phyloP scores from a whole-genome alignment of 2,888 invertebrate genomes.

The Limnephilus auricula region DNA sequence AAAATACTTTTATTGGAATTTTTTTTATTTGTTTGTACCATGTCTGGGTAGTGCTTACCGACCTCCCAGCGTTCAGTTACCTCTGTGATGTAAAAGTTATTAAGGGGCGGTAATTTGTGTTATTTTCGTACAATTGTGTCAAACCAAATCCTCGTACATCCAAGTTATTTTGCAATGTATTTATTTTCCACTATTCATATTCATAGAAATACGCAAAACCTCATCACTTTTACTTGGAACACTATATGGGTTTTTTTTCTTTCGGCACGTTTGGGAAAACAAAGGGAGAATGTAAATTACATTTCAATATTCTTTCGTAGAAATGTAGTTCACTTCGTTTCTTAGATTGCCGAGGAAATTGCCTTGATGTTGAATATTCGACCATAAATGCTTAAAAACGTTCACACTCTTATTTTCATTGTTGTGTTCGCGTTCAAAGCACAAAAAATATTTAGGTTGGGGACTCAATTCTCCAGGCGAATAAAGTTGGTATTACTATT shows the following conservation, averaged over 20 bases:
- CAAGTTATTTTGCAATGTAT: neutral
- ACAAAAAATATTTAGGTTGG: neutral
- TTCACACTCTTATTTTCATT: neutral
- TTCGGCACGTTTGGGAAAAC: constrained; percentile 30
- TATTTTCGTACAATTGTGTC: neutral
- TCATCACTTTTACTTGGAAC: neutral
- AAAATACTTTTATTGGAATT: no score
- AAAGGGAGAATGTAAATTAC: constrained; percentile 39
- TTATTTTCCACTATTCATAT: neutral
- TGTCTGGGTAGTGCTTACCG: no score
- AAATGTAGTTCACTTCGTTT: neutral
- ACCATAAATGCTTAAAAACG: neutral
- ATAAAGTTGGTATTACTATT: neutral
- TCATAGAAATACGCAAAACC: neutral
- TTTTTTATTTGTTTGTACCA: no score
- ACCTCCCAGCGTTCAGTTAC: no score
- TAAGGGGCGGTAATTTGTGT: neutral
- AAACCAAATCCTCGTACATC: neutral
- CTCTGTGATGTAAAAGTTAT: neutral
- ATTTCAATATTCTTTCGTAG: constrained; percentile 26
- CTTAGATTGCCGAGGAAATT: constrained; percentile 23
- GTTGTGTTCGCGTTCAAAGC: neutral
- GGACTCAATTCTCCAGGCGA: neutral
- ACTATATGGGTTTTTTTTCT: neutral
- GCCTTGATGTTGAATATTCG: neutral